Evolutionary conservation across 2,888 invertebrate genomes (phyloP).

Genomic region (Smittia aterrima): DNA sequence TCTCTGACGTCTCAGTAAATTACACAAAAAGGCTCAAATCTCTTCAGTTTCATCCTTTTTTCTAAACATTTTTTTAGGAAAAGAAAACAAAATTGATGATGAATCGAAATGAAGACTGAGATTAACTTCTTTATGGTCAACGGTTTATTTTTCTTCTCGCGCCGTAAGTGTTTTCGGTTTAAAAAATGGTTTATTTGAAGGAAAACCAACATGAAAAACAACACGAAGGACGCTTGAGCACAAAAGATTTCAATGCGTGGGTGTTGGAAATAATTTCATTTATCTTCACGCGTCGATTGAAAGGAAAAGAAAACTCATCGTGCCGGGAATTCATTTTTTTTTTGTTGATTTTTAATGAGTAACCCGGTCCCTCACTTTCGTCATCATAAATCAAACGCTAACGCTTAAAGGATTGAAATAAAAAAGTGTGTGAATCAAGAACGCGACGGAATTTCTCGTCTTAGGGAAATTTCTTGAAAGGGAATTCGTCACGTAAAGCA

Average conservation of each 20-base stretch:
- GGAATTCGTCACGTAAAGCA: conserved; percentile 25
- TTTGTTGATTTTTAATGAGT: background rate
- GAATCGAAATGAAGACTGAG: background rate
- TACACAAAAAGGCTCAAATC: conserved; percentile 40
- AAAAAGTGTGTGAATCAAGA: conserved; percentile 26
- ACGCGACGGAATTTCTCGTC: conserved; percentile 36
- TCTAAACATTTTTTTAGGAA: conserved; percentile 10
- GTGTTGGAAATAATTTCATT: conserved; percentile 16
- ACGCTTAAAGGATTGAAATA: conserved; percentile 1
- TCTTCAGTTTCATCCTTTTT: conserved; percentile 27
- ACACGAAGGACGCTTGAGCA: conserved; percentile 26
- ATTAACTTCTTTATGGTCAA: conserved; percentile 20
- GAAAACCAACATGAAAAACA: background rate
- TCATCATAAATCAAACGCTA: conserved; percentile 37
- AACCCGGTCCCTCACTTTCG: background rate
- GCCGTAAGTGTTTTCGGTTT: background rate
- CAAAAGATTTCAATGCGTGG: conserved; percentile 41
- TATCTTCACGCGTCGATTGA: conserved; percentile 13
- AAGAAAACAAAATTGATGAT: conserved; percentile 33
- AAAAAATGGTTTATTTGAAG: too few relatives aligned
- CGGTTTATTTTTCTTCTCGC: background rate
- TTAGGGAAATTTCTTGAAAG: background rate
- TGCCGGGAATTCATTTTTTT: background rate
- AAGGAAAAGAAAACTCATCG: conserved; percentile 7
- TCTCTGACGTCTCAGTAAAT: conserved; percentile 21